Base-by-base conservation (phyloP, 2,888 invertebrate species). In the Hyposoter didymator region DNA sequence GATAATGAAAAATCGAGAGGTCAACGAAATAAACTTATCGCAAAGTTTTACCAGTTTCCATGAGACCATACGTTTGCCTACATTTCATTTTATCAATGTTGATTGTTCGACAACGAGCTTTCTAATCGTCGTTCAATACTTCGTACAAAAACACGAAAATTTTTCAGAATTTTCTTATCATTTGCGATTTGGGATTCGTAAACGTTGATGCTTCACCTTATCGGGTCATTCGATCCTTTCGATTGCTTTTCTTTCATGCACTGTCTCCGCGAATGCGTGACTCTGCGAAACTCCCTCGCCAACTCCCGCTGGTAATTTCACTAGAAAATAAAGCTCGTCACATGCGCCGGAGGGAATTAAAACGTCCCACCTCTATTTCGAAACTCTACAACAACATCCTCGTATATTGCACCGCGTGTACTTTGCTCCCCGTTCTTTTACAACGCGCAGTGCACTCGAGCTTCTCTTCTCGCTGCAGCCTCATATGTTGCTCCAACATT, bases 361-460 rank as follows among this genome's bases (percentile, higher is more conserved):
- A 64, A 28, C 32, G 62, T 64, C 35, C 64, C 45, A 47, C 75
- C 52, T 17, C 39, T 49, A 43, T 49, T 66, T 35, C 52, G 73
- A 74, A 74, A 59, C 73, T 74, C 59, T 43, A 43, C 73, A 28
- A 32, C 28, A 72, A 74, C 73, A 47, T 28, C 73, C 17, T 74
- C 59, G 59, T 59, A 22, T 43, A 59, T 43, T 59, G 59, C 22
- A 59, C 39, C 73, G 19, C 73, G 43, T 35, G 73, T 43, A n/a
- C 55, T 22, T 73, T 19, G 59, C 43, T 59, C 73, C 43, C 59
- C 10, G 39, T 10, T 22, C 39, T 55, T 73, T 39, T 39, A 73
- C 35, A 72, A 47, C 52, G 39, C 39, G 5, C 49, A n/a, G 70
- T 35, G 35, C 32, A 32, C 52, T 72, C 49, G 35, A 72, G 49